Base-by-base conservation (phyloP, 2,888 invertebrate species). In the Hirtodrosophila trivittata region DNA sequence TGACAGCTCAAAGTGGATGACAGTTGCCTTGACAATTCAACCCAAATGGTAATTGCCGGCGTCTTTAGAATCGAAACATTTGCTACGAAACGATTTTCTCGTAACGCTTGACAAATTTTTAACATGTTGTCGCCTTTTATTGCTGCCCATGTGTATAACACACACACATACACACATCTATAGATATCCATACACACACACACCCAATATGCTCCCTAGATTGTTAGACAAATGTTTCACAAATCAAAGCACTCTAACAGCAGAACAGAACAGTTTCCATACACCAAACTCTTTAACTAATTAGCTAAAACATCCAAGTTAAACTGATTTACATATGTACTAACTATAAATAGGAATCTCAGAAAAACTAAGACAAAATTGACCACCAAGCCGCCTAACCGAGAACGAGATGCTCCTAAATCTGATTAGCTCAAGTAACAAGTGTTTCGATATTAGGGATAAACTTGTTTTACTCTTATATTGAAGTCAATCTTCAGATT, bases 1-100 rank as follows among this genome's bases (percentile, higher is more conserved):
- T 89, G 89, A 90, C 89, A 89, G 90, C 78, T 84, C 82, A 73
- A 89, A 89, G 89, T 89, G 89, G 85, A 80, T 88, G 89, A 89
- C 89, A 89, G 88, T 89, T 89, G 89, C 87, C 87, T 87, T 89
- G 89, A 88, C 88, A 87, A 89, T 75, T 87, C 82, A 80, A 84
- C 71, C 63, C 62, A 70, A 72, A 66, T 80, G 67, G 80, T 83
- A 76, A 83, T 86, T 75, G 75, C 62, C 70, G 51, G 46, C 70
- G 54, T 72, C 65, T 76, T 62, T 65, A 66, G 54, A 57, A 42
- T 58, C 38, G 54, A 52, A 63, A 62, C 82, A 81, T 74, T 77
- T 59, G 60, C 77, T 47, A 45, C 54, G 75, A 82, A 87, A 74
- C 83, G 78, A 83, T 89, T 88, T 75, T 71, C 75, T 71, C 78